phyloP scores from a whole-genome alignment of 2,888 invertebrate genomes.

The Macrosoma leucophasiata region DNA sequence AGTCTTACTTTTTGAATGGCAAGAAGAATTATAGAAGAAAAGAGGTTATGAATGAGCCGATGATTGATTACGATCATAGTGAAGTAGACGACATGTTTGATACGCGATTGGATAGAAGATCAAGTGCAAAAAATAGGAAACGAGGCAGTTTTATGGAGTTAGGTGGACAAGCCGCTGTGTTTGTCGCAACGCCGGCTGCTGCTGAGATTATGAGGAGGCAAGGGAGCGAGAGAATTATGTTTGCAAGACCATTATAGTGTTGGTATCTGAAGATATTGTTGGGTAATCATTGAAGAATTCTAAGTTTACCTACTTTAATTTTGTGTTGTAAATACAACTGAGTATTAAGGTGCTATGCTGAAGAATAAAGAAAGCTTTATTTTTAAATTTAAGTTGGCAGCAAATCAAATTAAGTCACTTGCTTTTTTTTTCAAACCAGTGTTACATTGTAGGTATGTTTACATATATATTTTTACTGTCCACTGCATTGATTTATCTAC shows the following conservation, averaged over 20 bases:
- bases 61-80: slow-evolving; percentile 68
- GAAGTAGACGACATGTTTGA: slow-evolving; percentile 67
- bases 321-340: too few relatives aligned
- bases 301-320: too few relatives aligned
- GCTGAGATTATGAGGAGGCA: slow-evolving; percentile 65
- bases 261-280: too few relatives aligned
- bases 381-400: too few relatives aligned
- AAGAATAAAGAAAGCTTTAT: too few relatives aligned
- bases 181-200: slow-evolving; percentile 60
- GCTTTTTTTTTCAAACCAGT: too few relatives aligned
- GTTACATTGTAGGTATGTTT: too few relatives aligned
- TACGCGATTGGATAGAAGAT: slow-evolving; percentile 49
- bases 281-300: too few relatives aligned
- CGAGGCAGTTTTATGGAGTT: slow-evolving; percentile 55
- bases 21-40: slow-evolving; percentile 51
- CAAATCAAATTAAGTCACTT: too few relatives aligned
- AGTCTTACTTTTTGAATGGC: slow-evolving; percentile 55
- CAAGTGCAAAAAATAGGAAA: slow-evolving; percentile 42
- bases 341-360: too few relatives aligned
- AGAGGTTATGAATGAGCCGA: slow-evolving; percentile 57
- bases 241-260: slow-evolving; percentile 46
- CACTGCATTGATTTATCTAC: too few relatives aligned
- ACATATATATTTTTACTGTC: too few relatives aligned
- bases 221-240: slow-evolving; percentile 61
- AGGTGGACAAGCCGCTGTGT: slow-evolving; percentile 55